Conservation (phyloP, 1,140 invertebrate genomes). For the Pissodes strobi region DNA sequence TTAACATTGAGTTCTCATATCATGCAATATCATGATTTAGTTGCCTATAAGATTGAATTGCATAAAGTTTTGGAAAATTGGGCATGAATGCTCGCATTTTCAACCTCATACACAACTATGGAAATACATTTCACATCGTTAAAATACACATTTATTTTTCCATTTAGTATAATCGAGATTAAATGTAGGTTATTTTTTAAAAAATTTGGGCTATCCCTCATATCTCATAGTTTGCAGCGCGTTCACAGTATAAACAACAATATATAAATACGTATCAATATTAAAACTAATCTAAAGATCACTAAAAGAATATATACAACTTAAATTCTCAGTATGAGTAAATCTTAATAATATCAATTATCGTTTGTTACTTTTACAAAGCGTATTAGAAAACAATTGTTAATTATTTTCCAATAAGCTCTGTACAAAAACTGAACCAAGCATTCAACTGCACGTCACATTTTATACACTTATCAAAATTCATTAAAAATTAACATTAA, state of each 20-base stretch:
- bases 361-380: conserved; percentile 12
- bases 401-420: conserved; percentile 7
- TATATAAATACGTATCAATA: conserved; percentile 34
- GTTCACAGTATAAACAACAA: conserved; percentile 43
- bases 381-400: background rate
- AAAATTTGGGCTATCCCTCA: conserved; percentile 35
- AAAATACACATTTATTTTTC: conserved; percentile 28
- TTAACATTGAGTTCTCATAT: conserved; percentile 45
- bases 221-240: conserved; percentile 9
- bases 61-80: background rate
- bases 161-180: background rate
- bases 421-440: conserved; percentile 16
- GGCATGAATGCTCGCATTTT: too few species aligned
- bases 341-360: conserved; percentile 28
- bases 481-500: conserved; percentile 25
- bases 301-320: conserved; percentile 47
- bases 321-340: conserved; percentile 30
- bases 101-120: conserved; percentile 26
- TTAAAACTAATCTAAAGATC: conserved; percentile 45
- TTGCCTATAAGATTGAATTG: conserved; percentile 14
- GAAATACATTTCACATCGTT: conserved; percentile 27
- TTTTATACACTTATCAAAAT: conserved; percentile 16
- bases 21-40: conserved; percentile 27
- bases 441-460: conserved; percentile 44
- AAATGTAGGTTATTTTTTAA: conserved; percentile 13